These are phyloP conservation scores for Sinelater perroti DNA, from an alignment of 2,888 invertebrate genomes.

Conservation along the genomic window DNA sequence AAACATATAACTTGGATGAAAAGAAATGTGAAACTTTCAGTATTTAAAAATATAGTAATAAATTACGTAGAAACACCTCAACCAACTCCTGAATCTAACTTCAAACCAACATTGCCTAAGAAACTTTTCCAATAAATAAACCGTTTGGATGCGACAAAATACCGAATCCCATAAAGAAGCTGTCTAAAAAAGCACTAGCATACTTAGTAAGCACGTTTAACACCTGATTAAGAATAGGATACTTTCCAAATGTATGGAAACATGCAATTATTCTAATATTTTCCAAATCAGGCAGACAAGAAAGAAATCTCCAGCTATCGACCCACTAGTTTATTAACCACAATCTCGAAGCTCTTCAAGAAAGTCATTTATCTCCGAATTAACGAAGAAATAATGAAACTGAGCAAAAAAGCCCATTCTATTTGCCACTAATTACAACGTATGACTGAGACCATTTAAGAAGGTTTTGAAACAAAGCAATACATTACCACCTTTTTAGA, in stretches of 20 bases:
- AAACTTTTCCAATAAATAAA: constrained; percentile 5
- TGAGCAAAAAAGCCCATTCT: too few relatives aligned
- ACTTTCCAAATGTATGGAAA: constrained; percentile 1
- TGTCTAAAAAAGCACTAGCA: background rate
- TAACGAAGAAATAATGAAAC: background rate
- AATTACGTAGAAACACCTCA: too few relatives aligned
- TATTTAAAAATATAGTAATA: too few relatives aligned
- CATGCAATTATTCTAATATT: background rate
- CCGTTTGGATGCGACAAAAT: constrained; percentile 1
- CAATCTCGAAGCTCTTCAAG: background rate
- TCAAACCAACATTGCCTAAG: background rate
- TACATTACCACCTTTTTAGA: too few relatives aligned
- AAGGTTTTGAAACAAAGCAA: too few relatives aligned
- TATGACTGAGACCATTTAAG: too few relatives aligned
- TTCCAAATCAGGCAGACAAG: background rate
- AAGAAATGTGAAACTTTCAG: too few relatives aligned
- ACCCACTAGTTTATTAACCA: background rate
- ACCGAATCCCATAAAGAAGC: constrained; percentile 4
- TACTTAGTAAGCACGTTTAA: background rate
- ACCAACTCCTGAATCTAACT: background rate
- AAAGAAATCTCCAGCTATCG: too few relatives aligned
- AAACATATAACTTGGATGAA: too few relatives aligned
- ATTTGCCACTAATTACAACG: too few relatives aligned
- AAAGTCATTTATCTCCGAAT: background rate
- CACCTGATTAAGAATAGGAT: background rate